A percentile compares a stretch with the other conserved stretches of the same genome.
Conservation (phyloP, 2,113 vertebrate genomes). For the Hemiscyllium ocellatum region DNA sequence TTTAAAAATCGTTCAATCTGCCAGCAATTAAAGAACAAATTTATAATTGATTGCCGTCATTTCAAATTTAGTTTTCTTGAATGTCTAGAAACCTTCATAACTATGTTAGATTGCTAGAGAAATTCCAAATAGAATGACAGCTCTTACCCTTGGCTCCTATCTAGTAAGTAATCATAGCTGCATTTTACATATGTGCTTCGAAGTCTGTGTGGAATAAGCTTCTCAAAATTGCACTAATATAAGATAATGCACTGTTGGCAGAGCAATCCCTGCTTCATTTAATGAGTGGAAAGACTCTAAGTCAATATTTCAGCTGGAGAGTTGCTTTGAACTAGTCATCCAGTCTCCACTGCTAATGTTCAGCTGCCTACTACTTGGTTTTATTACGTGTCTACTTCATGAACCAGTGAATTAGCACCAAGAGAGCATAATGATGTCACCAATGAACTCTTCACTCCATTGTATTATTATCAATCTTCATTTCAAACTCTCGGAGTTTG, state of each 20-base stretch:
- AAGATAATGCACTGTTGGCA: neutral
- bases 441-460: neutral
- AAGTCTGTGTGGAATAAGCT: neutral
- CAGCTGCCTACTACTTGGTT: neutral
- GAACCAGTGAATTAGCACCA: neutral
- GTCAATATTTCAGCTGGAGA: neutral
- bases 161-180: neutral
- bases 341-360: neutral
- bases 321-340: neutral
- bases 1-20: neutral
- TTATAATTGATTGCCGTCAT: neutral
- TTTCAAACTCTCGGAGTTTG: neutral
- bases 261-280: neutral
- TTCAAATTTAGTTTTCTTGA: neutral
- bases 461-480: neutral
- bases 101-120: neutral
- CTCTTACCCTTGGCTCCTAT: constrained; percentile 3
- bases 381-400: neutral
- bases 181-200: neutral
- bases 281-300: neutral
- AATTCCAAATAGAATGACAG: neutral
- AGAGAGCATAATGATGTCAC: neutral
- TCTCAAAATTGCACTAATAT: neutral
- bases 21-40: neutral
- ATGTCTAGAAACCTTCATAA: neutral